Conservation (phyloP, 53 echinoderm and acorn worm species). For the Astropecten irregularis region DNA sequence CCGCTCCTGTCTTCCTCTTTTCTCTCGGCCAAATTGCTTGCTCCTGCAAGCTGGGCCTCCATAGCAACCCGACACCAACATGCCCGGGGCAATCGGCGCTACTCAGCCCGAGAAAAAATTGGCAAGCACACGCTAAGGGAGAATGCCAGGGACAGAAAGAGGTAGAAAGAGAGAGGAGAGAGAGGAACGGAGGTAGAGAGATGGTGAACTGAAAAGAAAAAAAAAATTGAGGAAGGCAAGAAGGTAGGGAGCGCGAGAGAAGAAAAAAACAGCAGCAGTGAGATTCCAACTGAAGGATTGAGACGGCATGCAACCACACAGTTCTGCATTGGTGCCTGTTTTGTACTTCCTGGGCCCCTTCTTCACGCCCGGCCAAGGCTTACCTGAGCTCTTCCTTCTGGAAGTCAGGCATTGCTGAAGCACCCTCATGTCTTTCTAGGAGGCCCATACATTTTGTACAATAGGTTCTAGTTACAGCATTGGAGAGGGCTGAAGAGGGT, state of each 20-base stretch:
- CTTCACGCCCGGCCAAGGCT: slow-evolving; percentile 35
- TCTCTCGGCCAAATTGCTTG: slow-evolving; percentile 42
- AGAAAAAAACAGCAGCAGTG: background rate
- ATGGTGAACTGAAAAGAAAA: too few species aligned
- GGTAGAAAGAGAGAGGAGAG: background rate
- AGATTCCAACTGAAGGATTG: background rate
- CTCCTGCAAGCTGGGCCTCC: slow-evolving; percentile 17
- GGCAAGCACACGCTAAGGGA: slow-evolving; percentile 49
- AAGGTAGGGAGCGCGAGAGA: background rate
- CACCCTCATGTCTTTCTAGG: slow-evolving; percentile 40
- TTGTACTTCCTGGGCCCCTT: slow-evolving; percentile 32
- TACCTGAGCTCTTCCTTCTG: slow-evolving; percentile 50
- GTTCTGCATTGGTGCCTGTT: slow-evolving; percentile 46
- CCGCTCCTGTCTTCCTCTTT: background rate
- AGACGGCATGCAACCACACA: background rate
- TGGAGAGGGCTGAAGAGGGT: slow-evolving; percentile 59
- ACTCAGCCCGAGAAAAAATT: slow-evolving; percentile 57
- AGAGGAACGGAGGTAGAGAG: background rate
- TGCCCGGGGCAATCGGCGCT: slow-evolving; percentile 31
- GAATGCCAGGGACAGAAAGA: background rate
- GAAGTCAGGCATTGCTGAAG: slow-evolving; percentile 58
- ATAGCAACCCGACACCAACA: slow-evolving; percentile 46
- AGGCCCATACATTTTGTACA: slow-evolving; percentile 68
- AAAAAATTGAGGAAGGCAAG: background rate
- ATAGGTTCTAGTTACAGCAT: slow-evolving; percentile 64